A percentile compares a stretch with the other conserved stretches of the same genome.
These are phyloP conservation scores for Archilochus colubris DNA, from an alignment of 2,113 vertebrate genomes.

Conservation along the genomic window DNA sequence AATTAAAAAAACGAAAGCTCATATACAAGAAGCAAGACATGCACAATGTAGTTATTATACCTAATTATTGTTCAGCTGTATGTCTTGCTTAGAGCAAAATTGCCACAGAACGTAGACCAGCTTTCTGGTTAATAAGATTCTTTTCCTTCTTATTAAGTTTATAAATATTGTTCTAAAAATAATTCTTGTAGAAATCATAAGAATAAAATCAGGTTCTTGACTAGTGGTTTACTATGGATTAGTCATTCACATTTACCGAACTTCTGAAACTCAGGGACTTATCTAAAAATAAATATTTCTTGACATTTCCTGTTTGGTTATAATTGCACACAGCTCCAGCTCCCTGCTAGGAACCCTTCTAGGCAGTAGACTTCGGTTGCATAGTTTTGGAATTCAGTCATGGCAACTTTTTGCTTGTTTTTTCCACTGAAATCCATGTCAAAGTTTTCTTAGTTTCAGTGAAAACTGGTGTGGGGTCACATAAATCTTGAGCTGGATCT, in stretches of 20 bases:
- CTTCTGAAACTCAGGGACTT: slow-evolving; percentile 9
- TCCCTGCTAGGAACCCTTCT: not conserved
- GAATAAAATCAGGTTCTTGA: not conserved
- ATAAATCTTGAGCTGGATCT: not conserved
- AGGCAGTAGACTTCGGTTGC: not conserved
- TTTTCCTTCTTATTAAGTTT: slow-evolving; percentile 59
- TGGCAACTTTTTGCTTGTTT: not conserved
- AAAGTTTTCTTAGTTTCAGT: not conserved
- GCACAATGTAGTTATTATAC: slow-evolving; percentile 50
- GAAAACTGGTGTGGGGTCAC: not conserved
- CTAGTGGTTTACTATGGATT: not conserved
- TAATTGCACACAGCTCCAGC: not conserved
- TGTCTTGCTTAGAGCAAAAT: slow-evolving; percentile 54
- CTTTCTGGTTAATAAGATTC: slow-evolving; percentile 61
- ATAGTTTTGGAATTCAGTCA: not conserved
- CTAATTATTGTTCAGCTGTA: slow-evolving; percentile 52
- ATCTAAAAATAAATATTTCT: slow-evolving; percentile 44
- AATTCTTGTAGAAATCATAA: not conserved
- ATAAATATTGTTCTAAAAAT: slow-evolving; percentile 51
- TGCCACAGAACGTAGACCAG: slow-evolving; percentile 37
- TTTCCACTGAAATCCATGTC: not conserved
- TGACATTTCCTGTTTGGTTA: not conserved
- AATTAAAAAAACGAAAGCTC: not conserved
- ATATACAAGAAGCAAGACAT: slow-evolving; percentile 15
- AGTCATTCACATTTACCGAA: slow-evolving; percentile 16